Evolutionary conservation across 2,113 vertebrate genomes (phyloP), one percentile per base, ranked within the genome.

Genomic region (Andinoacara biseriatus): DNA sequence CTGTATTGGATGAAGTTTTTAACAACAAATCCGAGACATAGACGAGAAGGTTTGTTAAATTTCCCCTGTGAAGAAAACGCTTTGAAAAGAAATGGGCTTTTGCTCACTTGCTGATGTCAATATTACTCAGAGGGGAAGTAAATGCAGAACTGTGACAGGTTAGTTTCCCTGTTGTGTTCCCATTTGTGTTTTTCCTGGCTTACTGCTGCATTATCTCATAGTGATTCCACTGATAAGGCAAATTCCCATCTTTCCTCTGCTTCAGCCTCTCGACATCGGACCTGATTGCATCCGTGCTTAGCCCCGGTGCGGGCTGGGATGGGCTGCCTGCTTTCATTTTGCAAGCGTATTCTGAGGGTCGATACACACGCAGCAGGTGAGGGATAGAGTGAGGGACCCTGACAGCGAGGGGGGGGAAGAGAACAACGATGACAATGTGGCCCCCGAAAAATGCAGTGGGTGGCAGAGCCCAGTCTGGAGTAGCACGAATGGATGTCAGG

Each of bases 251-350:
- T 74, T 59, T 85, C 77, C 65, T 72, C 22, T 33, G 58, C 81
- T 89, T 86, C 40, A 13, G 80, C 85, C 84, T 31, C 76, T 87
- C 87, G 88, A 90, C 63, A 67, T 90, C 81, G 72, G 85, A 65
- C 86, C 82, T 92, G 92, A 94, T 92, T 90, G 91, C 88, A 15
- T 86, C 57, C 31, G 10, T 35, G 63, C 75, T 80, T 15, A 59
- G 80, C 82, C 83, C 81, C 14, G 8, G 46, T 7, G 81, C 74
- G 72, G 84, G 78, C 84, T 82, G 88, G 92, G 75, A 85, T 86
- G 86, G 86, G 84, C 92, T 94, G 93, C 89, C 91, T 49, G 75
- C 90, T 92, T 89, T 93, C 85, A 94, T 95, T 95, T 95, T 89
- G 82, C 76, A 20, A 78, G 80, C 43, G 33, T 52, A 89, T 90